Evolutionary conservation across 2,797 vertebrate species (phyloP).

Genomic region (Merluccius polli): DNA sequence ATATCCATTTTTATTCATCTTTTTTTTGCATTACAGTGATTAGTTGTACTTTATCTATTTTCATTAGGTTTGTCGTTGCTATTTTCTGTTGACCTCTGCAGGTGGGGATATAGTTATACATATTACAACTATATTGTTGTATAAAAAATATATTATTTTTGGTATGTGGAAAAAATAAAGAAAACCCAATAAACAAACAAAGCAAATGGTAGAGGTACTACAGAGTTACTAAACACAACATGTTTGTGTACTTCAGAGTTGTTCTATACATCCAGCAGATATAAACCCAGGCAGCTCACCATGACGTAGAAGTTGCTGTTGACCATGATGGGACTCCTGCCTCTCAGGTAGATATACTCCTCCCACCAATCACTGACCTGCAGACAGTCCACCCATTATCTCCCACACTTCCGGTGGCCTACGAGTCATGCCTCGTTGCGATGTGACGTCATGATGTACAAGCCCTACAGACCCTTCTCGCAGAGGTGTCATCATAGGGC

Average conservation of each 20-base stretch:
- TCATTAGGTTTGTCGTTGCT: no score
- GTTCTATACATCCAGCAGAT: background rate
- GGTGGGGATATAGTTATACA: background rate
- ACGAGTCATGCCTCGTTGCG: no score
- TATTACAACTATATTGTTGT: background rate
- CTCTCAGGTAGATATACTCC: conserved; percentile 87
- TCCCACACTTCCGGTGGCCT: background rate
- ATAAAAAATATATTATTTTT: background rate
- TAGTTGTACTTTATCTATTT: no score
- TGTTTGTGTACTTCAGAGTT: background rate
- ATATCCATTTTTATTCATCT: no score
- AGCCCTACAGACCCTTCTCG: no score
- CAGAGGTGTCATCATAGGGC: background rate
- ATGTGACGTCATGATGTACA: no score
- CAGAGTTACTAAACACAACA: background rate
- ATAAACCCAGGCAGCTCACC: conserved; percentile 62
- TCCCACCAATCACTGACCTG: conserved; percentile 99
- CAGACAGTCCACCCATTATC: background rate
- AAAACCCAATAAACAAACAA: no score
- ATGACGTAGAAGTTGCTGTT: conserved; percentile 96
- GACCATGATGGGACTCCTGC: conserved; percentile 88
- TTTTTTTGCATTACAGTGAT: no score
- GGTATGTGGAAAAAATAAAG: no score
- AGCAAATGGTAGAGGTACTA: background rate
- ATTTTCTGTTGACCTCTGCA: background rate